These are phyloP conservation scores for Glaucidium brasilianum DNA, from an alignment of 2,113 vertebrate species.

Conservation along the genomic window DNA sequence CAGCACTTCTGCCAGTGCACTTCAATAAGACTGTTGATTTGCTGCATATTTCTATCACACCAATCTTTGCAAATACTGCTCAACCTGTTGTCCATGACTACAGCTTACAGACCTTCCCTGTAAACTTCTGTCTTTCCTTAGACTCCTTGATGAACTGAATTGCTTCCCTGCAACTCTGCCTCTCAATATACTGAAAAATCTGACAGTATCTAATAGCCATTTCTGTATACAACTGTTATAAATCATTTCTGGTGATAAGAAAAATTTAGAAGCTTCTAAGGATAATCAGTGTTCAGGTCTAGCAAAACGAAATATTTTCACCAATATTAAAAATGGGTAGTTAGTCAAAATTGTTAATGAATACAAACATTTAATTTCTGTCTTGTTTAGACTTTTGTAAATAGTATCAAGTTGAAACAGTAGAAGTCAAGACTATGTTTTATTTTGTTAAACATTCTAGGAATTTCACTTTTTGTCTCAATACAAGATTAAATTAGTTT, in stretches of 20 bases:
- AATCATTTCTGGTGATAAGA: background rate
- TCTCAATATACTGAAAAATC: background rate
- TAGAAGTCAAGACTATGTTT: background rate
- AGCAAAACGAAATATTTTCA: background rate
- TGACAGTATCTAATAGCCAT: background rate
- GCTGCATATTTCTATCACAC: background rate
- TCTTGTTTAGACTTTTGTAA: background rate
- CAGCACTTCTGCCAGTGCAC: background rate
- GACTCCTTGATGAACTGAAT: background rate
- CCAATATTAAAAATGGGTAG: background rate
- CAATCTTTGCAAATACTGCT: background rate
- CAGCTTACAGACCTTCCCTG: background rate
- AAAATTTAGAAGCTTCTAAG: background rate
- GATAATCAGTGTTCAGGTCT: background rate
- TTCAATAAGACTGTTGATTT: background rate
- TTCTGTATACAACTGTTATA: background rate
- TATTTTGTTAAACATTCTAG: background rate
- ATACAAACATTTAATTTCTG: background rate
- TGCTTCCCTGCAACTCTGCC: background rate
- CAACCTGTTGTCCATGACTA: background rate
- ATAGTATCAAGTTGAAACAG: background rate
- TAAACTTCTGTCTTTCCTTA: background rate
- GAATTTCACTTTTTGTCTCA: background rate
- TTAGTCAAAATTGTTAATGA: background rate
- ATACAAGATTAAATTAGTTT: background rate